Conservation (phyloP, 1,140 invertebrate genomes). For the Anthonomus grandis region DNA sequence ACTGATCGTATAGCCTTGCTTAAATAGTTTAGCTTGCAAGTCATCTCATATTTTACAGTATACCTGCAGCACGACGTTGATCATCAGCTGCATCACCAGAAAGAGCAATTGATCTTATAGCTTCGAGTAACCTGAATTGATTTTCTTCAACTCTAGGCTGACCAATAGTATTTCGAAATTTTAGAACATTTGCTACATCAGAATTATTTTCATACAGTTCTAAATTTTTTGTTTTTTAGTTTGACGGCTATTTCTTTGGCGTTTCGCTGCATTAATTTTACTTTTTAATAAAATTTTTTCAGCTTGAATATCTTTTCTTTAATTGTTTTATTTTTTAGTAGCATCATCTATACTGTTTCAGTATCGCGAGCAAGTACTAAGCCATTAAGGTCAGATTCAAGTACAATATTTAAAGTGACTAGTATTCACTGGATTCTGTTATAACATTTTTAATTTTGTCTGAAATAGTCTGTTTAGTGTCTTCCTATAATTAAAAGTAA, state of each 20-base stretch:
- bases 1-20: slow-evolving; percentile 18
- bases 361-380: slow-evolving; percentile 12
- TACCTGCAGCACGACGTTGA: slow-evolving; percentile 11
- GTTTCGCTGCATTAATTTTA: background rate
- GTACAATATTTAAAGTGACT: slow-evolving; percentile 11
- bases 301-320: background rate
- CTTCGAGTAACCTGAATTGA: slow-evolving; percentile 17
- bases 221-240: slow-evolving; percentile 1
- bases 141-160: slow-evolving; percentile 22
- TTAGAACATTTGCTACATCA: slow-evolving; percentile 13
- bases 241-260: slow-evolving; percentile 6
- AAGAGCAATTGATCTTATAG: slow-evolving; percentile 5
- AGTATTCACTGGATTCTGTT: slow-evolving; percentile 1
- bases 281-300: background rate
- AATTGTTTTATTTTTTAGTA: background rate
- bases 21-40: slow-evolving; percentile 16
- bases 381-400: slow-evolving; percentile 17
- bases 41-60: slow-evolving; percentile 20
- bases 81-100: slow-evolving; percentile 21
- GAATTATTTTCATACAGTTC: slow-evolving; percentile 10
- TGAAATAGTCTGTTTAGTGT: too few relatives aligned
- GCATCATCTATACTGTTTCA: slow-evolving; percentile 6
- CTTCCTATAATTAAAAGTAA: too few relatives aligned
- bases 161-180: slow-evolving; percentile 16
- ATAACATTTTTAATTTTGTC: slow-evolving; percentile 1